Evolutionary conservation across 2,113 vertebrate genomes (phyloP).

Genomic region (Semicossyphus pulcher): DNA sequence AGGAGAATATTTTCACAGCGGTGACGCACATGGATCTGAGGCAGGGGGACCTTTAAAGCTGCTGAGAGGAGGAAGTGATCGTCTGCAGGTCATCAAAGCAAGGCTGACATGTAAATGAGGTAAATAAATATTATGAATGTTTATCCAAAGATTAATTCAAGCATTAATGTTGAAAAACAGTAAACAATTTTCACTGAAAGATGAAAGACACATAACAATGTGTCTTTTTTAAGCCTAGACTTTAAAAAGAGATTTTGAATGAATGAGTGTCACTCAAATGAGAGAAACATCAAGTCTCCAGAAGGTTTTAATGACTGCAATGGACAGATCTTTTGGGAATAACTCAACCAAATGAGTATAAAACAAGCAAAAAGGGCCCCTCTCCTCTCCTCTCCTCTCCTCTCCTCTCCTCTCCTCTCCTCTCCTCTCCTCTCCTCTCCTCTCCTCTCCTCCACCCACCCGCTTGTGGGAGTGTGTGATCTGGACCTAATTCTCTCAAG

Average conservation of each 20-base stretch:
- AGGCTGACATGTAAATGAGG: slow-evolving; percentile 41
- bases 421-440: not conserved
- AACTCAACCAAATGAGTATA: not conserved
- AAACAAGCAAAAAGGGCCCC: not conserved
- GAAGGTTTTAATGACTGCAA: not conserved
- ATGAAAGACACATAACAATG: not conserved
- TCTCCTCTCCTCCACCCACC: slow-evolving; percentile 28
- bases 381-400: not conserved
- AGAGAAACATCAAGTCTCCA: not conserved
- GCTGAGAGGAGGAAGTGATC: slow-evolving; percentile 27
- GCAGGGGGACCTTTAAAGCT: slow-evolving; percentile 53
- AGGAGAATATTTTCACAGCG: slow-evolving; percentile 32
- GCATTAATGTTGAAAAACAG: not conserved
- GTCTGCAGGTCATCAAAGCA: not conserved
- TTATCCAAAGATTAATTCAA: slow-evolving; percentile 8
- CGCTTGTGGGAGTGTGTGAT: slow-evolving; percentile 45
- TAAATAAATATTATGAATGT: slow-evolving; percentile 14
- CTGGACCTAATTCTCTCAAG: slow-evolving; percentile 41
- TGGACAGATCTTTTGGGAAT: not conserved
- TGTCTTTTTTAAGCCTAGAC: not conserved
- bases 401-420: not conserved
- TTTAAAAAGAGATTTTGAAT: not conserved
- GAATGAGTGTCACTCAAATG: not conserved
- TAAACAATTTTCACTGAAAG: not conserved
- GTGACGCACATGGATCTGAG: slow-evolving; percentile 50